Evolutionary conservation across 2,888 invertebrate species (phyloP), one percentile per base, ranked within the genome.

Genomic region (Gari tellinella): DNA sequence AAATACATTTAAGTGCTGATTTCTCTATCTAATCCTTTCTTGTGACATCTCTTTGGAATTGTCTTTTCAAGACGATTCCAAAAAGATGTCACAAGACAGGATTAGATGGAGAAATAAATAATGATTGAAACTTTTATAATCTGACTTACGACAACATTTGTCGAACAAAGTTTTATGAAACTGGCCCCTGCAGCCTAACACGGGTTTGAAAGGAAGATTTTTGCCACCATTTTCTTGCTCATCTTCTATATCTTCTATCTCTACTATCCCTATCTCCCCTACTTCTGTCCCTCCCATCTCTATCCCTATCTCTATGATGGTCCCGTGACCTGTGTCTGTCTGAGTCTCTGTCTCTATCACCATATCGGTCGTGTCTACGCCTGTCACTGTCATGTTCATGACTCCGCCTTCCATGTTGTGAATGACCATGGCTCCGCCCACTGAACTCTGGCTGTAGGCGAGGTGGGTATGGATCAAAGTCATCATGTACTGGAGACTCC

Each of bases 281-380:
- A 23, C 58, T 60, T 23, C 46, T 69, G 15, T 45, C 56, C 8
- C 62, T 61, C 26, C 62, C 25, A n/a, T 49, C 41, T 41, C 62
- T 31, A 19, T 46, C 52, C 15, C 68, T 61, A 21, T 77, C 74
- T 21, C 64, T 41, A n/a, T 72, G 62, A 15, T 51, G 60, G 38
- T 62, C 49, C 14, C 62, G 31, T 14, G 46, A 37, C 15, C 62
- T 69, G 41, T 73, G 58, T 49, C 53, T 49, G 52, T 58, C 61
- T 58, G 65, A 43, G 25, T 64, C 31, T 31, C 31, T 10, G 0
- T 46, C 48, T 57, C 73, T 52, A 10, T 63, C 64, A 12, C 57
- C 46, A 26, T 55, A 43, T 8, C 61, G 38, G n/a, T 70, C 53
- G 37, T 53, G 38, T 38, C 25, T 55, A 17, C 26, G 21, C 12